These are phyloP conservation scores for Ophion obscuratus DNA, from an alignment of 2,888 invertebrate genomes.

Conservation along the genomic window DNA sequence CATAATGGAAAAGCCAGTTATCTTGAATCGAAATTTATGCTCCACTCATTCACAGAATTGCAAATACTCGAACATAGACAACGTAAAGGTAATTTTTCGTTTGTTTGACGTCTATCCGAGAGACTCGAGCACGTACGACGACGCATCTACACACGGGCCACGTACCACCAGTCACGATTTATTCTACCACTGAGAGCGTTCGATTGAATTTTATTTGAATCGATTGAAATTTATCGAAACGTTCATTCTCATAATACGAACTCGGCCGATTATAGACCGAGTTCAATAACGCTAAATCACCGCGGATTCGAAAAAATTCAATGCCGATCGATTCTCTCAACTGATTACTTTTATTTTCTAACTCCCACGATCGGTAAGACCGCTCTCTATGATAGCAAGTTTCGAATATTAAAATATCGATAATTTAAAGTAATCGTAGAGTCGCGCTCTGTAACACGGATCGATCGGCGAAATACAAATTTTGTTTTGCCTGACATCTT, in stretches of 20 bases:
- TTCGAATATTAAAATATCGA: conserved; percentile 77
- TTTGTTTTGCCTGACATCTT: conserved; percentile 41
- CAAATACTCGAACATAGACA: conserved; percentile 18
- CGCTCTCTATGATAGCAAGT: conserved; percentile 70
- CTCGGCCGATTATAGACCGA: not conserved
- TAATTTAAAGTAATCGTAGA: conserved; percentile 74
- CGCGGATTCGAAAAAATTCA: not conserved
- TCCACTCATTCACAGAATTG: conserved; percentile 11
- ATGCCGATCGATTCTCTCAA: not conserved
- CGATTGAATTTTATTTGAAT: not conserved
- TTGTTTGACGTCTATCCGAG: conserved; percentile 44
- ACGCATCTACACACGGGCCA: conserved; percentile 35
- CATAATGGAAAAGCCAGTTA: not conserved
- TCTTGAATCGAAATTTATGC: not conserved
- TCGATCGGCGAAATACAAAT: conserved; percentile 73
- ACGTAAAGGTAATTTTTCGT: not conserved
- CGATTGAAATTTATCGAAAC: conserved; percentile 1
- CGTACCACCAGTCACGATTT: conserved; percentile 33
- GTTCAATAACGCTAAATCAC: not conserved
- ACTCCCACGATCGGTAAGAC: conserved; percentile 47
- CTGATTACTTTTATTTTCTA: conserved; percentile 11
- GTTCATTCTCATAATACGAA: not conserved
- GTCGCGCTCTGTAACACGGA: conserved; percentile 69
- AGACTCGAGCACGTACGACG: conserved; percentile 49
- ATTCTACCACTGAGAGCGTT: not conserved